Evolutionary conservation across 2,797 vertebrate species (phyloP).

Genomic region (Arrhamphus sclerolepis): DNA sequence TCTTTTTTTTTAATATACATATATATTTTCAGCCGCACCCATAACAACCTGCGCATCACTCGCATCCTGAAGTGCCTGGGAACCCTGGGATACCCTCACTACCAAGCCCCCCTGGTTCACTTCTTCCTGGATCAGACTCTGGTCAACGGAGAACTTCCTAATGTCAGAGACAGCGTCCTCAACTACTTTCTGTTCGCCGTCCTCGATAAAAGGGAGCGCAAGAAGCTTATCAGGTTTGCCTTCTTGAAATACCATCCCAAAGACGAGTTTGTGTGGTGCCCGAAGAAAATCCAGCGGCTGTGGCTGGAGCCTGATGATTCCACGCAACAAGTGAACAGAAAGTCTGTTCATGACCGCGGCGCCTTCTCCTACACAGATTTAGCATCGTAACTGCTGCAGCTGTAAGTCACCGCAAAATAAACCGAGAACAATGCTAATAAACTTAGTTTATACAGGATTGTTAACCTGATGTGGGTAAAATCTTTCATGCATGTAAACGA

Average conservation of each 20-base stretch:
- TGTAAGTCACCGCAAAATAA: too few relatives aligned
- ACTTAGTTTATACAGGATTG: too few relatives aligned
- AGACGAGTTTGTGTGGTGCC: constrained; percentile 89
- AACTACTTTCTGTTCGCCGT: constrained; percentile 93
- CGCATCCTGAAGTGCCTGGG: constrained; percentile 95
- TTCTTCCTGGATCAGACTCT: constrained; percentile 93
- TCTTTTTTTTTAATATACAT: neutral
- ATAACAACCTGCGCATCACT: constrained; percentile 94
- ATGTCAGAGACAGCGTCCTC: constrained; percentile 85
- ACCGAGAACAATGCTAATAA: too few relatives aligned
- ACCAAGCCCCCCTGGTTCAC: constrained; percentile 87
- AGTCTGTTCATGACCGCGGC: too few relatives aligned
- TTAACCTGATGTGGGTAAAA: too few relatives aligned
- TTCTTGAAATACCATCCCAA: constrained; percentile 76
- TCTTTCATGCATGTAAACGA: too few relatives aligned
- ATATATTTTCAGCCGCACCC: constrained; percentile 77
- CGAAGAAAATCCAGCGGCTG: constrained; percentile 68
- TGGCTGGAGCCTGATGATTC: constrained; percentile 8
- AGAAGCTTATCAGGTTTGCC: constrained; percentile 82
- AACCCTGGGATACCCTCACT: constrained; percentile 84
- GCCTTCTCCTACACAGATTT: too few relatives aligned
- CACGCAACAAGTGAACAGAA: too few relatives aligned
- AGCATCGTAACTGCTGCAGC: too few relatives aligned
- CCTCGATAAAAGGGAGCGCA: constrained; percentile 77
- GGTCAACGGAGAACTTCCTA: constrained; percentile 58